phyloP scores from a whole-genome alignment of 1,140 invertebrate genomes.

The Batillaria attramentaria region DNA sequence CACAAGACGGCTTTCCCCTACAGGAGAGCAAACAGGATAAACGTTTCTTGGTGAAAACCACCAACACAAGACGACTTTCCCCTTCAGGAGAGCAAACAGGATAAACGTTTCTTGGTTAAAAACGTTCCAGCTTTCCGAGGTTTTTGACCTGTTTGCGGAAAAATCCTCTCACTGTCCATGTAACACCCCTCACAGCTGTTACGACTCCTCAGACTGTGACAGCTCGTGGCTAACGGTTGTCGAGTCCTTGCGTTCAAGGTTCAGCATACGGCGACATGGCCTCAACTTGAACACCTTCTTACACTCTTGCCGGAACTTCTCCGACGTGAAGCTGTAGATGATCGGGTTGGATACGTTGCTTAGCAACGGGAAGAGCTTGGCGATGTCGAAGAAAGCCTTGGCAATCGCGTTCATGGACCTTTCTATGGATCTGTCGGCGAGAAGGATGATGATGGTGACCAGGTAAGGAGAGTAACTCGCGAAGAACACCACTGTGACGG shows the following conservation, averaged over 20 bases:
- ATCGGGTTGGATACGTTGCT: conserved; percentile 47
- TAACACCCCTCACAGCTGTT: too few species aligned
- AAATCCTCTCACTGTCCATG: too few species aligned
- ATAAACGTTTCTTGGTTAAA: too few species aligned
- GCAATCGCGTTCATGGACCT: conserved; percentile 26
- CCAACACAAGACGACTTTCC: too few species aligned
- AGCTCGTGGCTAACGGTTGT: conserved; percentile 22
- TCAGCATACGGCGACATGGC: conserved; percentile 1
- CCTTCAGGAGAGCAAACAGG: too few species aligned
- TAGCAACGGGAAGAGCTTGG: conserved; percentile 36
- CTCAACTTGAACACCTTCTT: conserved; percentile 37
- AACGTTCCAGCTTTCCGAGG: too few species aligned
- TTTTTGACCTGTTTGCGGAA: too few species aligned
- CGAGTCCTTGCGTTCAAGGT: background rate
- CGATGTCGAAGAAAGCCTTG: conserved; percentile 44
- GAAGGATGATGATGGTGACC: conserved; percentile 31
- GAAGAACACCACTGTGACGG: conserved; percentile 48
- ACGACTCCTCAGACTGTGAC: conserved; percentile 17
- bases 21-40: too few species aligned
- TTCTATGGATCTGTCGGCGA: conserved; percentile 19
- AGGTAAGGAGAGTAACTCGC: conserved; percentile 45
- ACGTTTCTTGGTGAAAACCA: too few species aligned
- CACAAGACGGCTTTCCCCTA: too few species aligned
- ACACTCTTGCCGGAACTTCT: conserved; percentile 38
- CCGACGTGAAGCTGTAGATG: conserved; percentile 49